phyloP scores from a whole-genome alignment of 2,888 invertebrate species.

The Diabrotica balteata region DNA sequence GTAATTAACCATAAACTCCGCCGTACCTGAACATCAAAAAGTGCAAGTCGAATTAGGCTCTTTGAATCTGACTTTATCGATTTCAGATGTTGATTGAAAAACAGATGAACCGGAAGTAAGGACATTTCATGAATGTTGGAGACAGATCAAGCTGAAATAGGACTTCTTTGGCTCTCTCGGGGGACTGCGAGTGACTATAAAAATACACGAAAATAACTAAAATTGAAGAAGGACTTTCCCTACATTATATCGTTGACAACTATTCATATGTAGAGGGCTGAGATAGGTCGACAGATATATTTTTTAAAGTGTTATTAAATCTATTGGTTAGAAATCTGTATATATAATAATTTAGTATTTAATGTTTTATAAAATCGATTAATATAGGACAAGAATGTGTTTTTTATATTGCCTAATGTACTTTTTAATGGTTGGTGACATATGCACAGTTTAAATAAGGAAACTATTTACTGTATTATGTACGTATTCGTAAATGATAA shows the following conservation, averaged over 20 bases:
- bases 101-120: constrained; percentile 60
- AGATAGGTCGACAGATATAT: too few relatives aligned
- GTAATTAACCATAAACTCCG: neutral
- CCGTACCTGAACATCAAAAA: constrained; percentile 8
- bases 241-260: neutral
- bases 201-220: constrained; percentile 16
- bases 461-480: too few relatives aligned
- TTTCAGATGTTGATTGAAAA: constrained; percentile 58
- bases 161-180: constrained; percentile 51
- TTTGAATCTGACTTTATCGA: constrained; percentile 51
- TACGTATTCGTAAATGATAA: too few relatives aligned
- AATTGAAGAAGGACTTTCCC: constrained; percentile 5
- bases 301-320: too few relatives aligned
- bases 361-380: too few relatives aligned
- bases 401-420: too few relatives aligned
- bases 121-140: constrained; percentile 54
- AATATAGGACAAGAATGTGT: too few relatives aligned
- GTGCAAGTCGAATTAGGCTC: constrained; percentile 9
- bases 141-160: constrained; percentile 51
- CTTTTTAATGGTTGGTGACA: too few relatives aligned
- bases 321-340: too few relatives aligned
- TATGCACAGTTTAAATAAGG: too few relatives aligned
- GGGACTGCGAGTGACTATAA: constrained; percentile 33
- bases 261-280: too few relatives aligned
- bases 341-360: too few relatives aligned